Evolutionary conservation across 2,113 vertebrate species (phyloP).

Genomic region (Electrona antarctica): DNA sequence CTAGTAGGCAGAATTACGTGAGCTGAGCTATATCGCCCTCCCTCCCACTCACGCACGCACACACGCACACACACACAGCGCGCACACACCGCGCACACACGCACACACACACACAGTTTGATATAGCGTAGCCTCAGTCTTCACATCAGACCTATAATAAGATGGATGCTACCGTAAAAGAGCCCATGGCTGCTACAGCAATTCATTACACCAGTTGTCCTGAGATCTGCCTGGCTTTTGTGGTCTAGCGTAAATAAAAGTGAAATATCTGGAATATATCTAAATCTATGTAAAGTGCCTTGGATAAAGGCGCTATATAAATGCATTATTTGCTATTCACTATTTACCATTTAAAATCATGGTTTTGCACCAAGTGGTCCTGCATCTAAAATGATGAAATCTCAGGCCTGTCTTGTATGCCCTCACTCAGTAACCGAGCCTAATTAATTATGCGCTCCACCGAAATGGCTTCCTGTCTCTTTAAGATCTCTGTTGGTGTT

Average conservation of each 20-base stretch:
- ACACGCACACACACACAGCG: constrained; percentile 23
- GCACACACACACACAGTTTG: neutral
- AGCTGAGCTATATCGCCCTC: too few relatives aligned
- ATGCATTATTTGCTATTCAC: too few relatives aligned
- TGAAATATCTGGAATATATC: too few relatives aligned
- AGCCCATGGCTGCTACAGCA: too few relatives aligned
- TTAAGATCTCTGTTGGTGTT: constrained; percentile 52
- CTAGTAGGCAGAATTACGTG: too few relatives aligned
- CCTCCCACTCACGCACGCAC: neutral
- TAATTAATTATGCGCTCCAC: neutral
- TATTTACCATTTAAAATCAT: too few relatives aligned
- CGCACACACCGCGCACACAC: neutral
- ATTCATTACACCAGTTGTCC: neutral
- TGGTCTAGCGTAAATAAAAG: too few relatives aligned
- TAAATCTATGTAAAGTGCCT: too few relatives aligned
- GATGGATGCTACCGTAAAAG: neutral
- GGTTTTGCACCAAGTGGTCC: too few relatives aligned
- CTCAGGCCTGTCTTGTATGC: neutral
- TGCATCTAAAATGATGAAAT: too few relatives aligned
- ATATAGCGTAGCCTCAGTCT: neutral
- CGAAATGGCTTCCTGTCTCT: constrained; percentile 49
- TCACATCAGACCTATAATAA: constrained; percentile 10
- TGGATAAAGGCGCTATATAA: too few relatives aligned
- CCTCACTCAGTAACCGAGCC: neutral
- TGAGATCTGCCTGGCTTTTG: neutral